Evolutionary conservation across 1,140 invertebrate species (phyloP).

Genomic region (Drosophila nigromelanica): DNA sequence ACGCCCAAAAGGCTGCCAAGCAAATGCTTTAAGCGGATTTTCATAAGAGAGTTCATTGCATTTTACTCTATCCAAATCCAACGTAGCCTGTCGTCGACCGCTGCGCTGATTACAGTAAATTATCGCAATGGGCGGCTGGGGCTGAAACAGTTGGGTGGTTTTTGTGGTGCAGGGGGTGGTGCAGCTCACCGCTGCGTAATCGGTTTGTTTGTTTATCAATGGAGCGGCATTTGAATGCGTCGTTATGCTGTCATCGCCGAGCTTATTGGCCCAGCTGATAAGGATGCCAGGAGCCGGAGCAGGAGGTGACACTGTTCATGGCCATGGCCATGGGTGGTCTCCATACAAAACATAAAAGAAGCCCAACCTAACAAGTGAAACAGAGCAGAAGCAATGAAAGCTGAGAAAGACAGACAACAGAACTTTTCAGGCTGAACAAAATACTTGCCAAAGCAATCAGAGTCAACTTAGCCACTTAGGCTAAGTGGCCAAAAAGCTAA

Average conservation of each 20-base stretch:
- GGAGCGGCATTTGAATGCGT: conserved; percentile 65
- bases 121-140: conserved; percentile 26
- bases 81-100: background rate
- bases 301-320: conserved; percentile 5
- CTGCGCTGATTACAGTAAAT: conserved; percentile 39
- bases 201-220: conserved; percentile 73
- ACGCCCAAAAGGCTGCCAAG: conserved; percentile 53
- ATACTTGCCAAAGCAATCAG: conserved; percentile 28
- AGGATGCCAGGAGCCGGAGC: too few relatives aligned
- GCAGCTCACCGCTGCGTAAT: conserved; percentile 72
- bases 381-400: conserved; percentile 7
- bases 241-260: conserved; percentile 65
- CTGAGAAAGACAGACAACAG: conserved; percentile 1
- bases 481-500: conserved; percentile 28
- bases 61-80: background rate
- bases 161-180: conserved; percentile 15
- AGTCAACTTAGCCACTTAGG: conserved; percentile 35
- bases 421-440: conserved; percentile 16
- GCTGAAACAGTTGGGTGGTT: background rate
- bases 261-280: too few relatives aligned
- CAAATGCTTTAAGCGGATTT: conserved; percentile 11
- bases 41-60: conserved; percentile 33
- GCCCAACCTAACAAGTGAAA: conserved; percentile 27
- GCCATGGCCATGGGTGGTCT: conserved; percentile 38
- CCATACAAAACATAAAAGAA: conserved; percentile 21